Percentiles rank a stretch among this genome's conserved stretches.
Conservation (phyloP, 2,888 invertebrate genomes). For the Tiphia femorata region DNA sequence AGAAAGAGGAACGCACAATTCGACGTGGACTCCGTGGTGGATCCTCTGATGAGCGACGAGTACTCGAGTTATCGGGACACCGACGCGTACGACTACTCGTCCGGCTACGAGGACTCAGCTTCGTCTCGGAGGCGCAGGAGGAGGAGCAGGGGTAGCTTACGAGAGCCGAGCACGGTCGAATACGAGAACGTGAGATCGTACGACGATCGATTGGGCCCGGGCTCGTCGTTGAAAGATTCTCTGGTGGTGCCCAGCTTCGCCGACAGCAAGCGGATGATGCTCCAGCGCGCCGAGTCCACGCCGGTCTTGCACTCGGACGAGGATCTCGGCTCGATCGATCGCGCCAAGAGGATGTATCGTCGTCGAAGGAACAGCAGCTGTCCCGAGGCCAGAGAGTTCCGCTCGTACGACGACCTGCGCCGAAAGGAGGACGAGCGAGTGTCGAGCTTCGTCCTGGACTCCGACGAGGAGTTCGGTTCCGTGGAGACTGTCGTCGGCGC, state of each 20-base stretch:
- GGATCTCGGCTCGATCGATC: constrained; percentile 35
- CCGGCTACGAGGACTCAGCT: constrained; percentile 23
- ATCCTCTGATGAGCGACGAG: constrained; percentile 29
- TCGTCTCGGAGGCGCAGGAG: constrained; percentile 34
- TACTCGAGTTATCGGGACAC: constrained; percentile 36
- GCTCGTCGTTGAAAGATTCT: constrained; percentile 32
- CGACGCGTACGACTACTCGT: constrained; percentile 34
- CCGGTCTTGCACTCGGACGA: constrained; percentile 57
- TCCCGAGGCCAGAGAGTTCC: constrained; percentile 40
- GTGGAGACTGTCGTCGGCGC: constrained; percentile 61
- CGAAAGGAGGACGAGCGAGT: constrained; percentile 32
- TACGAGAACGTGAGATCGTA: constrained; percentile 51
- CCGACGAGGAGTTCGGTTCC: constrained; percentile 65
- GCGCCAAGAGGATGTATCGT: constrained; percentile 42
- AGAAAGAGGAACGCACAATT: constrained; percentile 23
- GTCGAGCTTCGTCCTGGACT: constrained; percentile 44
- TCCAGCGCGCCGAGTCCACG: constrained; percentile 61
- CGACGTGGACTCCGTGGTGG: constrained; percentile 24
- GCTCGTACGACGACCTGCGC: constrained; percentile 25
- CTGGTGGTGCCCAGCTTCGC: constrained; percentile 40
- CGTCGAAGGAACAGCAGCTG: constrained; percentile 57
- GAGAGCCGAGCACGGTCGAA: constrained; percentile 22
- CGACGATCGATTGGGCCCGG: constrained; percentile 17
- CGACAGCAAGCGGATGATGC: constrained; percentile 49
- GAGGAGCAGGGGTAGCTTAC: constrained; percentile 31